Percentiles rank a stretch among this genome's conserved stretches.
phyloP scores from a whole-genome alignment of 2,113 vertebrate genomes.

The Synchiropus splendidus region DNA sequence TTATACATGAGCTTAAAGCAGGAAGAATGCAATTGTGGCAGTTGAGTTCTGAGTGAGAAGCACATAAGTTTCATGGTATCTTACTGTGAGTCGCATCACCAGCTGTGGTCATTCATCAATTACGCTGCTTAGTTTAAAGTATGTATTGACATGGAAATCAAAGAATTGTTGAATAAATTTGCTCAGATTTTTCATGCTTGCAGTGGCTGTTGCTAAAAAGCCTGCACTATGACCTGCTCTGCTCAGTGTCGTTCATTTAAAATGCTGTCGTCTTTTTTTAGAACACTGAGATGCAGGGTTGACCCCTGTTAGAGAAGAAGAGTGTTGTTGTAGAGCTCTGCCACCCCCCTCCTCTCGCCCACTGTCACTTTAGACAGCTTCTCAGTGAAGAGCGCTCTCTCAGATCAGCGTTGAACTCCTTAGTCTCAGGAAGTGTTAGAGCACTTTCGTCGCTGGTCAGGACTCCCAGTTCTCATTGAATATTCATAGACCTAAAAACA shows the following conservation, averaged over 20 bases:
- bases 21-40: constrained; percentile 7
- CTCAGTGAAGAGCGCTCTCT: constrained; percentile 49
- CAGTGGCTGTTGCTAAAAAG: constrained; percentile 20
- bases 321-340: constrained; percentile 35
- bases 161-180: no score
- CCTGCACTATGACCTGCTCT: constrained; percentile 47
- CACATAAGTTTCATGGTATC: neutral
- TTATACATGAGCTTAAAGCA: neutral
- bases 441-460: constrained; percentile 40
- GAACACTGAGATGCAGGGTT: constrained; percentile 36
- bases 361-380: constrained; percentile 53
- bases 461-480: constrained; percentile 43
- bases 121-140: no score
- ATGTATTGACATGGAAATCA: no score
- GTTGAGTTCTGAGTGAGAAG: constrained; percentile 3
- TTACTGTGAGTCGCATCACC: no score
- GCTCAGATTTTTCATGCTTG: no score
- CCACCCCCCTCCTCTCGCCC: constrained; percentile 1
- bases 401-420: constrained; percentile 51
- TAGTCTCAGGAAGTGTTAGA: constrained; percentile 56
- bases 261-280: constrained; percentile 45
- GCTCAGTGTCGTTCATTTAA: constrained; percentile 36
- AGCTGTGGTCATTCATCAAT: no score
- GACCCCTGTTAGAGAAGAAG: constrained; percentile 46
- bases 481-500: constrained; percentile 42